Percentiles rank a stretch among this genome's conserved stretches.
Evolutionary conservation across 2,113 vertebrate species (phyloP).

Genomic region (Bubo scandiacus): DNA sequence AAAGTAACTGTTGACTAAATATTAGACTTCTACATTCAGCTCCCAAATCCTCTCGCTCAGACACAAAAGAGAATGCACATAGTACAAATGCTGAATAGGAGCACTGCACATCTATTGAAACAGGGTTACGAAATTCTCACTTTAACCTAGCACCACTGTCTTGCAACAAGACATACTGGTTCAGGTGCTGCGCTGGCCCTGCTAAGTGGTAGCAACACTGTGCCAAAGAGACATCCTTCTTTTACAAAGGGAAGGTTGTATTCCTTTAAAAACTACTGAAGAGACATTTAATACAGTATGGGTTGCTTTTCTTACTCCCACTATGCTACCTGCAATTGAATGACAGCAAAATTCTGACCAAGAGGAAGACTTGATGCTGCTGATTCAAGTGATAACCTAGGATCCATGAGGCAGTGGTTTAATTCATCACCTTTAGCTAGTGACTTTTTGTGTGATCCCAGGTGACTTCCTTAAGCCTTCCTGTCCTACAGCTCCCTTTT

Average conservation of each 20-base stretch:
- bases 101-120: background rate
- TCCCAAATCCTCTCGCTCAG: background rate
- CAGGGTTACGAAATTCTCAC: background rate
- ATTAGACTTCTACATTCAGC: background rate
- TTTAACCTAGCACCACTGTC: background rate
- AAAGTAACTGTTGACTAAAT: background rate
- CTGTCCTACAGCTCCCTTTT: background rate
- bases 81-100: background rate
- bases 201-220: background rate
- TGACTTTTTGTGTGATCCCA: background rate
- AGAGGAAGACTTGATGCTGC: background rate
- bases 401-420: background rate
- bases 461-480: background rate
- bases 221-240: background rate
- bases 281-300: background rate
- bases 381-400: background rate
- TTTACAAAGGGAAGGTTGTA: background rate
- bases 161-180: background rate
- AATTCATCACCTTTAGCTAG: background rate
- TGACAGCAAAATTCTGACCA: background rate
- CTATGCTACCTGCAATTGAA: background rate
- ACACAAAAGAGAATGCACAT: background rate
- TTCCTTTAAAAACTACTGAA: background rate
- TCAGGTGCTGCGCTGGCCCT: background rate
- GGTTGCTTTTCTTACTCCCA: background rate